A percentile compares a stretch with the other conserved stretches of the same genome.
Evolutionary conservation across 37 sponge, comb jelly and placozoan species (phyloP).

Genomic region (Mnemiopsis leidyi): DNA sequence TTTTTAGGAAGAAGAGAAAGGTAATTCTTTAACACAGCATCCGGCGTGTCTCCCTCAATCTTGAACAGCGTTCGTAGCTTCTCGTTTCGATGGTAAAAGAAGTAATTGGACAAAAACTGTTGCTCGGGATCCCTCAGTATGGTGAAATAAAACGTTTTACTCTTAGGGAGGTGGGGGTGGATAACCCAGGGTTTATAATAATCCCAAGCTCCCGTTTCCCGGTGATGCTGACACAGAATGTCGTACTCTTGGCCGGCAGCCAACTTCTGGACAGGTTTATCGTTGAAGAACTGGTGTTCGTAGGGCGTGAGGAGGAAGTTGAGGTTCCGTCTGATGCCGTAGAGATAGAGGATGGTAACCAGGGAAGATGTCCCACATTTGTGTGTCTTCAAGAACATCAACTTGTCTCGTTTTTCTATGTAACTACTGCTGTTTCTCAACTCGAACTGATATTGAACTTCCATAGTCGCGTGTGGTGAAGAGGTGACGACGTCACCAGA

Average conservation of each 20-base stretch:
- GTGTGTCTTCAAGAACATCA: slow-evolving; percentile 22
- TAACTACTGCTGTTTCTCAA: neutral
- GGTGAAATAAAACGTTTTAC: neutral
- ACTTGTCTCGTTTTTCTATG: neutral
- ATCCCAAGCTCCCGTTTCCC: neutral
- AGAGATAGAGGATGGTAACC: neutral
- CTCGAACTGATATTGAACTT: neutral
- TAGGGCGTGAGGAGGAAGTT: slow-evolving; percentile 29
- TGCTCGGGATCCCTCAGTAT: neutral
- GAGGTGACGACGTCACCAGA: neutral
- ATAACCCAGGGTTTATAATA: neutral
- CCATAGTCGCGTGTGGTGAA: no score
- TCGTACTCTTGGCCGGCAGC: neutral
- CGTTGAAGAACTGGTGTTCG: neutral
- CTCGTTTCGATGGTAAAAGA: neutral
- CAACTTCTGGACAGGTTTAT: neutral
- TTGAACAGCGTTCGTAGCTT: neutral
- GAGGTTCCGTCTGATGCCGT: neutral
- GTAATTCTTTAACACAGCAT: neutral
- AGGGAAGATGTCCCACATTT: slow-evolving; percentile 41
- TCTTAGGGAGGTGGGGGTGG: neutral
- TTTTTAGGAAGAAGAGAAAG: neutral
- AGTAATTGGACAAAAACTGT: neutral
- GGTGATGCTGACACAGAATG: neutral
- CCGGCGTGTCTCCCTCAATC: neutral